A percentile compares a stretch with the other conserved stretches of the same genome.
Evolutionary conservation across 2,888 invertebrate genomes (phyloP).

Genomic region (Teleiodes luculella): DNA sequence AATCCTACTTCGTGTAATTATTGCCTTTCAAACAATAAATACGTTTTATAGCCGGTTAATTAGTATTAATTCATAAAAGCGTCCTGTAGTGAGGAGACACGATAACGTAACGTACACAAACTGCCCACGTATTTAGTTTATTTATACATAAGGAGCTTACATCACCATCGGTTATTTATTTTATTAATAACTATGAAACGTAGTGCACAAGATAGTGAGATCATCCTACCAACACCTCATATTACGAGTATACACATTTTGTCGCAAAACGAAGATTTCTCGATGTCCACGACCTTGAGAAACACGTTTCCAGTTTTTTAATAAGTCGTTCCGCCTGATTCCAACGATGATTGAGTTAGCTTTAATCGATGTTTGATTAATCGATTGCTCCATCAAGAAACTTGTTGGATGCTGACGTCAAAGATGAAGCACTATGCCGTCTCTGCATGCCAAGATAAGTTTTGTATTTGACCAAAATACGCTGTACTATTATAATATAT

Average conservation of each 20-base stretch:
- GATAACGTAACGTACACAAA: not conserved
- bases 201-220: slow-evolving; percentile 22
- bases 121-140: slow-evolving; percentile 17
- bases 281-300: slow-evolving; percentile 42
- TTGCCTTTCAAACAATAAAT: too few species aligned
- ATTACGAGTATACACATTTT: slow-evolving; percentile 20
- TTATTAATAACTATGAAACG: slow-evolving; percentile 54
- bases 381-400: slow-evolving; percentile 9
- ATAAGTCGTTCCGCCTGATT: slow-evolving; percentile 24
- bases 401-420: not conserved
- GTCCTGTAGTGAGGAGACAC: not conserved
- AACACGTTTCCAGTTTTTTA: slow-evolving; percentile 41
- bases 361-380: slow-evolving; percentile 24
- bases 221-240: slow-evolving; percentile 42
- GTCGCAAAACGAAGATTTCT: slow-evolving; percentile 35
- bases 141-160: slow-evolving; percentile 39
- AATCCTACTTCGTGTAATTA: too few species aligned
- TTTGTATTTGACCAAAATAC: too few species aligned
- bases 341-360: slow-evolving; percentile 23
- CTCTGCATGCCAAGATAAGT: too few species aligned
- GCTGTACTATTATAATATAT: too few species aligned
- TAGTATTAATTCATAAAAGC: too few species aligned
- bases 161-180: slow-evolving; percentile 46
- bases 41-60: too few species aligned
- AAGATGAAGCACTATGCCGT: too few species aligned